Percentiles rank a stretch among this genome's conserved stretches.
phyloP scores from a whole-genome alignment of 1,140 invertebrate genomes.

The Ceratoteleas bidentatus region DNA sequence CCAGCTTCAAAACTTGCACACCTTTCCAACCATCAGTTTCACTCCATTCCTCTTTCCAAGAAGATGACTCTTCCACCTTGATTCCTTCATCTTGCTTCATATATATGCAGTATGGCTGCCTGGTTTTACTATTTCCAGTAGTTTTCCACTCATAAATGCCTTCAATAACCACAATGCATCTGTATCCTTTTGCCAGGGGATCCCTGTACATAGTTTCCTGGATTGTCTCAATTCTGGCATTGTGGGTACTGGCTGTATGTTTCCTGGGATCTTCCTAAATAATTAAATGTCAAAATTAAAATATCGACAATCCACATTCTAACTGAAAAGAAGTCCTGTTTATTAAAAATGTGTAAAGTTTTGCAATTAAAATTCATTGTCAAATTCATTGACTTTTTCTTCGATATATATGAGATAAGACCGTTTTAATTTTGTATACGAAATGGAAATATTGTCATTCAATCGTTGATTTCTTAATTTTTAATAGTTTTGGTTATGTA shows the following conservation, averaged over 20 bases:
- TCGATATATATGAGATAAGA: no score
- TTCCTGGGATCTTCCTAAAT: constrained; percentile 85
- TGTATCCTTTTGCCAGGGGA: constrained; percentile 86
- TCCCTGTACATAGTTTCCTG: constrained; percentile 83
- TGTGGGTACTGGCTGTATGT: constrained; percentile 89
- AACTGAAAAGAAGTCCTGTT: no score
- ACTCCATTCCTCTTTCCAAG: constrained; percentile 81
- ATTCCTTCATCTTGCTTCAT: constrained; percentile 82
- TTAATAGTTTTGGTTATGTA: no score
- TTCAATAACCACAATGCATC: constrained; percentile 90
- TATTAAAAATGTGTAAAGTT: no score
- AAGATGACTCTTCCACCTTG: constrained; percentile 82
- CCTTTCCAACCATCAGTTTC: constrained; percentile 84
- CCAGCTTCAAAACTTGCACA: constrained; percentile 86
- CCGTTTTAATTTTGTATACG: no score
- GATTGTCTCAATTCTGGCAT: constrained; percentile 87
- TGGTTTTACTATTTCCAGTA: constrained; percentile 82
- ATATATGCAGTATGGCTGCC: constrained; percentile 91
- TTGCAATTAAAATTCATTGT: no score
- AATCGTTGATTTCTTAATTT: no score
- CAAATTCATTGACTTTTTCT: no score
- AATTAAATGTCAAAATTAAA: no score
- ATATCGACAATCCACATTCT: no score
- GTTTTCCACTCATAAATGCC: constrained; percentile 95
- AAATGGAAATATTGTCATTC: no score